phyloP scores from a whole-genome alignment of 1,140 invertebrate genomes.

The Pseudomyrmex concolor region DNA sequence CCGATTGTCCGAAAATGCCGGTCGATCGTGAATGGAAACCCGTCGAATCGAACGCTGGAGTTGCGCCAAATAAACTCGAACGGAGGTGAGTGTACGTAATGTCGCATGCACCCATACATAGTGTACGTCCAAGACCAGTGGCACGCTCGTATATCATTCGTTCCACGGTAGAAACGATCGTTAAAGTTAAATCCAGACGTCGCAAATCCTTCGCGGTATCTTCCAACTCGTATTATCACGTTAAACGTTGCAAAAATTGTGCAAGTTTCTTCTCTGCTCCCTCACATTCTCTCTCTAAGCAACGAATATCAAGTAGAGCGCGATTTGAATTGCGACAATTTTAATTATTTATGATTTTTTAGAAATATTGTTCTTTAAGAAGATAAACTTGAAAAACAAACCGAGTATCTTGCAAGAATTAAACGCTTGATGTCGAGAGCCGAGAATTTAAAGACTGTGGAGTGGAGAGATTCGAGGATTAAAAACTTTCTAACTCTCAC shows the following conservation, averaged over 20 bases:
- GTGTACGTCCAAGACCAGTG: not conserved
- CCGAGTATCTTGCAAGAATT: not conserved
- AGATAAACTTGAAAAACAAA: not conserved
- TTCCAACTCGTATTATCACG: not conserved
- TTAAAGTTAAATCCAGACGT: constrained; percentile 68
- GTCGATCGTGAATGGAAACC: constrained; percentile 63
- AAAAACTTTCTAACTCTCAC: not conserved
- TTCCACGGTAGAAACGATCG: constrained; percentile 37
- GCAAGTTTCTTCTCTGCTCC: too few species aligned
- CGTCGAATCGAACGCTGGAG: constrained; percentile 53
- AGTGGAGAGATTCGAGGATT: not conserved
- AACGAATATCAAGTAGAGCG: too few species aligned
- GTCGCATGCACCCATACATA: constrained; percentile 10
- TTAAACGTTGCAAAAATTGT: constrained; percentile 14
- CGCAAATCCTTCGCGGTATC: constrained; percentile 23
- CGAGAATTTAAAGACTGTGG: not conserved
- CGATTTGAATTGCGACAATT: too few species aligned
- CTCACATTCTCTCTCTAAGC: too few species aligned
- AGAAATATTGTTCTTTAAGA: not conserved
- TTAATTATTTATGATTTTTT: not conserved
- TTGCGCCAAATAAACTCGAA: constrained; percentile 71
- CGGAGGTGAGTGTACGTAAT: constrained; percentile 42
- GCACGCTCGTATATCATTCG: constrained; percentile 62
- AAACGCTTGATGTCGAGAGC: not conserved
- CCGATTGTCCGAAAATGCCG: constrained; percentile 74